Conservation (phyloP, 2,888 invertebrate genomes). For the Synanthedon andrenaeformis region DNA sequence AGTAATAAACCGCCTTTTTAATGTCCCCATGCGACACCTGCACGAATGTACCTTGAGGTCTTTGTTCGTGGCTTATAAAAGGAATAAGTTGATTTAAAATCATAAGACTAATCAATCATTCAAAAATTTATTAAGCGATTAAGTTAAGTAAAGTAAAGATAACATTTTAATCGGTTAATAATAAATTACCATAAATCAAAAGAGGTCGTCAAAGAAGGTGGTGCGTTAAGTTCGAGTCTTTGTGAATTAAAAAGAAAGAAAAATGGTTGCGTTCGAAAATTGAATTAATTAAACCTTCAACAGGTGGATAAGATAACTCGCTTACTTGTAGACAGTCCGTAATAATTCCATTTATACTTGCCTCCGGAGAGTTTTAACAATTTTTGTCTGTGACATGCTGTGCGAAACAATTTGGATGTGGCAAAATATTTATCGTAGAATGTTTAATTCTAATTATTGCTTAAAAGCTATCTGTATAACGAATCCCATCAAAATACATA, state of each 20-base stretch:
- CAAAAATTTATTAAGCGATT: not conserved
- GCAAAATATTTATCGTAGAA: no score
- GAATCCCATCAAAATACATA: no score
- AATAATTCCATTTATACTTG: slow-evolving; percentile 48
- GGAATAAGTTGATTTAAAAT: not conserved
- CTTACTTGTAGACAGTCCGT: slow-evolving; percentile 37
- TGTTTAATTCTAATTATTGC: no score
- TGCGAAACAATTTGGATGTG: not conserved
- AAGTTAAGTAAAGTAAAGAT: not conserved
- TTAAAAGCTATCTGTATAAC: no score
- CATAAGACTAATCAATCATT: not conserved
- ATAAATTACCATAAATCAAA: not conserved
- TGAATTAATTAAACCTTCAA: slow-evolving; percentile 61
- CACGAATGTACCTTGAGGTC: slow-evolving; percentile 18
- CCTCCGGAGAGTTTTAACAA: slow-evolving; percentile 51
- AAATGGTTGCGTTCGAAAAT: slow-evolving; percentile 33
- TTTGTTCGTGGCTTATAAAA: not conserved
- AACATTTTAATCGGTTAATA: not conserved
- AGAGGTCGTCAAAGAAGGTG: slow-evolving; percentile 8
- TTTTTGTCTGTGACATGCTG: slow-evolving; percentile 10
- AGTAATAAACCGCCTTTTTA: slow-evolving; percentile 42
- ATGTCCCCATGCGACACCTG: slow-evolving; percentile 46
- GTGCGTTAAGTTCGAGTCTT: not conserved
- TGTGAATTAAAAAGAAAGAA: slow-evolving; percentile 13
- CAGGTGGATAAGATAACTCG: slow-evolving; percentile 54